Conservation (phyloP, 2,888 invertebrate genomes). For the Emmelina monodactyla region DNA sequence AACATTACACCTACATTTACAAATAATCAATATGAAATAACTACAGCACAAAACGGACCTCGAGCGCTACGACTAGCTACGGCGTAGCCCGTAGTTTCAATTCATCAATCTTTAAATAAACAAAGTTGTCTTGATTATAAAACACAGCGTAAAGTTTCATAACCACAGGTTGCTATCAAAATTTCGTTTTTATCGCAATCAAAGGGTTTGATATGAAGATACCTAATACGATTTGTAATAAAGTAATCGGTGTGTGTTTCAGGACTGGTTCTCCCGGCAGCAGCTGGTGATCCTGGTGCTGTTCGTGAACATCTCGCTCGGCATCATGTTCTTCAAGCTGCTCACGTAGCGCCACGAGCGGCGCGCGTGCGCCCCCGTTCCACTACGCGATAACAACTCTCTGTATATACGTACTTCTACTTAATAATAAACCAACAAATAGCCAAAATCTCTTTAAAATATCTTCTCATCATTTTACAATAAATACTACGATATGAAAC, state of each 20-base stretch:
- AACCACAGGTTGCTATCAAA: too few species aligned
- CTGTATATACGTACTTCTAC: slow-evolving; percentile 32
- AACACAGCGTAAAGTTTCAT: too few species aligned
- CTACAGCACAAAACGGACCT: too few species aligned
- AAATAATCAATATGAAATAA: too few species aligned
- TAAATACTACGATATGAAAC: not conserved
- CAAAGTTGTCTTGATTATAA: too few species aligned
- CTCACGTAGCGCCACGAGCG: slow-evolving; percentile 84
- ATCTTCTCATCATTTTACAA: slow-evolving; percentile 23
- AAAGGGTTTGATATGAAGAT: too few species aligned
- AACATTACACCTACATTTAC: too few species aligned
- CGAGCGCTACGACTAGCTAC: too few species aligned
- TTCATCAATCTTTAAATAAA: too few species aligned
- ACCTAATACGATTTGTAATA: too few species aligned
- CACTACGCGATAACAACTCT: slow-evolving; percentile 22
- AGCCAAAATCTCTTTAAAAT: slow-evolving; percentile 27
- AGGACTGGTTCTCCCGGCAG: slow-evolving; percentile 97
- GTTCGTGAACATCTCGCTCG: slow-evolving; percentile 92
- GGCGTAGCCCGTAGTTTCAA: too few species aligned
- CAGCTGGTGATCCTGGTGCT: slow-evolving; percentile 93
- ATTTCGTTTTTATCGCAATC: too few species aligned
- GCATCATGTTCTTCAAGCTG: slow-evolving; percentile 95
- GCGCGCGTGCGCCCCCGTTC: slow-evolving; percentile 39
- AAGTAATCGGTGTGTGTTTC: slow-evolving; percentile 27
- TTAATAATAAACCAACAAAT: slow-evolving; percentile 23